A percentile compares a stretch with the other conserved stretches of the same genome.
These are phyloP conservation scores for Forficula auricularia DNA, from an alignment of 1,140 invertebrate genomes.

Conservation along the genomic window DNA sequence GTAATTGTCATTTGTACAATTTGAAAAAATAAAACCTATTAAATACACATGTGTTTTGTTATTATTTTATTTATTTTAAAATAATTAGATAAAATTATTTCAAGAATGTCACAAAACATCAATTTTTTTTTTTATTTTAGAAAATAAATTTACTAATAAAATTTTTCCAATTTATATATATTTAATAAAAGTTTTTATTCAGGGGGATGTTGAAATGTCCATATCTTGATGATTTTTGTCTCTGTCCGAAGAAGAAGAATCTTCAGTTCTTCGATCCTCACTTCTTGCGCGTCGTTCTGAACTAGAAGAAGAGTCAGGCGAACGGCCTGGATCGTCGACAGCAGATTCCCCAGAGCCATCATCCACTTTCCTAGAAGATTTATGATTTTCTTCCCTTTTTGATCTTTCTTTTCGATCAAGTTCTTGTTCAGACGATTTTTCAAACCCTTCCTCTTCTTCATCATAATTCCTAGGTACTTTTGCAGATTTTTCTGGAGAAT, in stretches of 20 bases:
- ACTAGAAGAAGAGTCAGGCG: constrained; percentile 1
- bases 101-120: no score
- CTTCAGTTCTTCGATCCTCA: constrained; percentile 18
- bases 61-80: no score
- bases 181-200: no score
- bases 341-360: constrained; percentile 15
- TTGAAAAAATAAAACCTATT: no score
- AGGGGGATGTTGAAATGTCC: constrained; percentile 31
- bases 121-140: no score
- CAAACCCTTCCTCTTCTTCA: constrained; percentile 32
- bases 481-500: constrained; percentile 17
- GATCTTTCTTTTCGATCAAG: not conserved
- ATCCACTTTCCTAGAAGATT: constrained; percentile 14
- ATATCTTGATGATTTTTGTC: constrained; percentile 34
- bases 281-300: constrained; percentile 5
- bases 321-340: constrained; percentile 13
- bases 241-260: constrained; percentile 25
- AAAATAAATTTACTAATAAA: no score
- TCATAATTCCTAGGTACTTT: constrained; percentile 33
- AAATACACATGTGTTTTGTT: no score
- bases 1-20: no score
- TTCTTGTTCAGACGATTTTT: constrained; percentile 9
- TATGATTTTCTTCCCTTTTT: not conserved
- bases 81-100: no score
- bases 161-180: no score